Base-by-base conservation (phyloP, 2,888 invertebrate species). In the Phaonia tiefii region DNA sequence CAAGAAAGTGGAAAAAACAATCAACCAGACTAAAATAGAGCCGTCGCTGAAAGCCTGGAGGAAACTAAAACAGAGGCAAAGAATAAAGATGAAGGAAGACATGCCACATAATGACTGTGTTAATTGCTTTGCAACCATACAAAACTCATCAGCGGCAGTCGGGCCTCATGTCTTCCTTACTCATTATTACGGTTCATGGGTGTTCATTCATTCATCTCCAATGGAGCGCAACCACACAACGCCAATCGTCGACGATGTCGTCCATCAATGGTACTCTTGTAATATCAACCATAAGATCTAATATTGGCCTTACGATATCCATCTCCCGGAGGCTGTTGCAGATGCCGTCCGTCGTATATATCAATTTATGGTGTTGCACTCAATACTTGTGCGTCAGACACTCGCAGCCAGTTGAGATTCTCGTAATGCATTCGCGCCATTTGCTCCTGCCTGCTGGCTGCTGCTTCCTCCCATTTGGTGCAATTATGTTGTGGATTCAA, bases 81-180 rank as follows among this genome's bases (percentile, higher is more conserved):
- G 42, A 44, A 31, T 20, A 20, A 60, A 60, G 72, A 15, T 37
- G 17, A 39, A 39, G 73, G 67, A 73, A 77, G 67, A 63, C 65
- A 77, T 74, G 77, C 80, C 77, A 70, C 80, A 74, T 77, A 74
- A 80, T 80, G 77, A 80, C 74, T 70, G 58, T 51, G 66, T 80
- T 77, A 77, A 80, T 80, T 71, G 51, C 42, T 80, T 73, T 74
- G 58, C 66, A 70, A 69, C 69, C 56, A 44, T 51, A 69, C 54
- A 67, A 60, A 37, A 22, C 20, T 17, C 54, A 22, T 54, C 51
- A 5, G 51, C 20, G 54, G 54, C 54, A 13, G 25, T 25, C 31
- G 11, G 25, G 54, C 54, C 22, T 13, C 54, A 54, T n/a, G 54
- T 13, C 20, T 22, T 13, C 25, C 20, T 22, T 13, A 25, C 11